phyloP scores from a whole-genome alignment of 1,140 invertebrate genomes.

The Lerema accius region DNA sequence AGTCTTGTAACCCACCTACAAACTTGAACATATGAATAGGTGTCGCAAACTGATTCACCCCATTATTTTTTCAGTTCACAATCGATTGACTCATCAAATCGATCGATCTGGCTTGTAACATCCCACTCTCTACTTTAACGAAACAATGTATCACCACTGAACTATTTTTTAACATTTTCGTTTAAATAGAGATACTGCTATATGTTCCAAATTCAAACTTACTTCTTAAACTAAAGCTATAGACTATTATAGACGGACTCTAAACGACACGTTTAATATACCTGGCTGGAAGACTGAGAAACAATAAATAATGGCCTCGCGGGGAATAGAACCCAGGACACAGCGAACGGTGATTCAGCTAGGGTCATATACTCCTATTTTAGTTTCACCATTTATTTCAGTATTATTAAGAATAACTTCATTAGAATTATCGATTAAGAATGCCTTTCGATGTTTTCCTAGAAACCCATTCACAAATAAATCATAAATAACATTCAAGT shows the following conservation, averaged over 20 bases:
- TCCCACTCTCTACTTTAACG: neutral
- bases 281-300: no score
- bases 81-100: conserved; percentile 8
- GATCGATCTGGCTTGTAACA: neutral
- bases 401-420: conserved; percentile 9
- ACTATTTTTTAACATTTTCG: no score
- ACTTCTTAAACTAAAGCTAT: no score
- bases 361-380: no score
- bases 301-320: no score
- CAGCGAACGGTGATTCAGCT: no score
- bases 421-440: conserved; percentile 19
- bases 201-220: no score
- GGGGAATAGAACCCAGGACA: no score
- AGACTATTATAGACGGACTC: no score
- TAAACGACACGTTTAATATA: no score
- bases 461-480: conserved; percentile 32
- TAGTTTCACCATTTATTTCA: no score
- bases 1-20: conserved; percentile 5
- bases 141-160: neutral
- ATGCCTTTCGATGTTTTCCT: conserved; percentile 14
- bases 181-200: no score
- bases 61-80: conserved; percentile 12
- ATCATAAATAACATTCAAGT: conserved; percentile 31
- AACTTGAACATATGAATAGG: neutral
- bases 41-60: conserved; percentile 12